Percentiles rank a stretch among this genome's conserved stretches.
phyloP scores from a whole-genome alignment of 2,797 vertebrate species.

The Lophius americanus region DNA sequence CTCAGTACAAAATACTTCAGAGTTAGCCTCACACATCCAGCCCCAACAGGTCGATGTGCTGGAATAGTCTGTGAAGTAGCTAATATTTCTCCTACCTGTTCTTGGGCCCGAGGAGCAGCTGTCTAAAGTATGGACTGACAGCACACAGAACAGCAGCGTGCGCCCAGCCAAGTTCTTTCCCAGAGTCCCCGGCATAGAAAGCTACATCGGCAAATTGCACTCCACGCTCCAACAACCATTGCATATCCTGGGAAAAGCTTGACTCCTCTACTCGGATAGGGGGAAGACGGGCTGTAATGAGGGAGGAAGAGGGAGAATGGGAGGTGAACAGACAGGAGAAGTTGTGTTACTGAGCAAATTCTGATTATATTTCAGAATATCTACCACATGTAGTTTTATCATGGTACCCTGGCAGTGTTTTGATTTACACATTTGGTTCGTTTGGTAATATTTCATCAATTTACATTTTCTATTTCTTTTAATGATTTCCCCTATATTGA shows the following conservation, averaged over 20 bases:
- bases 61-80: background rate
- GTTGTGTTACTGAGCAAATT: constrained; percentile 16
- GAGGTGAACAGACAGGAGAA: constrained; percentile 4
- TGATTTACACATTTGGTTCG: constrained; percentile 15
- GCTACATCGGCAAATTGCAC: constrained; percentile 92
- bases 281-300: constrained; percentile 88
- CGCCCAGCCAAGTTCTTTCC: constrained; percentile 86
- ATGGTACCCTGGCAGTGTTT: constrained; percentile 4
- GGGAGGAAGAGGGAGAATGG: background rate
- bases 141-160: constrained; percentile 92
- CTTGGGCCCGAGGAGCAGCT: constrained; percentile 89
- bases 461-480: constrained; percentile 8
- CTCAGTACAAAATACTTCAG: constrained; percentile 20
- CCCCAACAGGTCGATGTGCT: background rate
- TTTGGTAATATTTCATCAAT: constrained; percentile 2
- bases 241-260: constrained; percentile 89
- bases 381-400: background rate
- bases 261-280: constrained; percentile 92
- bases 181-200: constrained; percentile 87
- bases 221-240: constrained; percentile 90
- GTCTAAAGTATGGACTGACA: constrained; percentile 90
- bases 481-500: constrained; percentile 20
- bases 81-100: constrained; percentile 61
- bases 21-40: constrained; percentile 1
- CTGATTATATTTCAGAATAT: constrained; percentile 1